Percentiles rank a stretch among this genome's conserved stretches.
phyloP scores from a whole-genome alignment of 2,888 invertebrate species.

The Clitarchus hookeri region DNA sequence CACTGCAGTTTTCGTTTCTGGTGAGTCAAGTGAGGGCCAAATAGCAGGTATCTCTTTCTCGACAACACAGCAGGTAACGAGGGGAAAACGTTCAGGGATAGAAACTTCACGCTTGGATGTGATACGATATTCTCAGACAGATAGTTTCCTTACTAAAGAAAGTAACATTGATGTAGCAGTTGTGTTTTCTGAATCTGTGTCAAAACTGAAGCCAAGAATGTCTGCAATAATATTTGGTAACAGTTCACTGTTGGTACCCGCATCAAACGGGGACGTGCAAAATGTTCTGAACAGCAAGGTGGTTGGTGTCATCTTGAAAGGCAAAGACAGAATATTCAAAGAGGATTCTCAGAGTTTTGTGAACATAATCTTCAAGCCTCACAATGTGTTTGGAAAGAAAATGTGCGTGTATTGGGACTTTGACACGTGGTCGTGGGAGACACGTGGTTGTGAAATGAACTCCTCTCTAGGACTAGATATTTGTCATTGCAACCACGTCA shows the following conservation, averaged over 20 bases:
- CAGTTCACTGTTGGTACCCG: background rate
- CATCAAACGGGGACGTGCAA: background rate
- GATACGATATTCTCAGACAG: background rate
- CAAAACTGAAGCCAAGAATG: background rate
- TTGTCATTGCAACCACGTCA: constrained; percentile 62
- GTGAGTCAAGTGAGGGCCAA: background rate
- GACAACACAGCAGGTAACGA: background rate
- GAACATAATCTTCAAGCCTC: constrained; percentile 41
- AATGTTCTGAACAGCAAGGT: background rate
- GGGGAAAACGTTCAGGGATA: background rate
- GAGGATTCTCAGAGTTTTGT: constrained; percentile 23
- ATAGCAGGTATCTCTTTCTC: constrained; percentile 7
- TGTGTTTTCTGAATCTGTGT: background rate
- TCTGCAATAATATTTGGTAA: background rate
- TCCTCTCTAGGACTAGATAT: constrained; percentile 46
- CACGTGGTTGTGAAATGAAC: constrained; percentile 37
- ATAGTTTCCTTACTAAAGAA: background rate
- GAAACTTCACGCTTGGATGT: background rate
- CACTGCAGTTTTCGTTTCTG: background rate
- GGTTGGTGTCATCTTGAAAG: background rate
- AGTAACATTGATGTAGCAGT: background rate
- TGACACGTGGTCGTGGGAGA: constrained; percentile 34
- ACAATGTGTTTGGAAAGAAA: constrained; percentile 29
- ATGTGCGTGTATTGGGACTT: constrained; percentile 65
- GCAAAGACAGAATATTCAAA: background rate